phyloP scores from a whole-genome alignment of 2,888 invertebrate species.

The Crematogaster levior region DNA sequence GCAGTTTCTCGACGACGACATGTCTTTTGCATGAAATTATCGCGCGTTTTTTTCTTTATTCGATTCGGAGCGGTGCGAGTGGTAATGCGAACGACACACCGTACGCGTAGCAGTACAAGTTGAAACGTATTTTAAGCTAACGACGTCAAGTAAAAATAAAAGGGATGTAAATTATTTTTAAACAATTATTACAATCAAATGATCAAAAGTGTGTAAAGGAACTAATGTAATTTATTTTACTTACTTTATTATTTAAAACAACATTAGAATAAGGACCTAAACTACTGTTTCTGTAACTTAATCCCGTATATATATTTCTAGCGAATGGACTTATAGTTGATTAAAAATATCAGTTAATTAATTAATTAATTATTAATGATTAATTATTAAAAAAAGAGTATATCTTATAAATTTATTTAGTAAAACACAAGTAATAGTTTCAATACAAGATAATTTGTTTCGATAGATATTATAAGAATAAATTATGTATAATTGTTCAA shows the following conservation, averaged over 20 bases:
- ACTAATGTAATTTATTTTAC: neutral
- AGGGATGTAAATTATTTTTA: neutral
- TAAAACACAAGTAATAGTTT: neutral
- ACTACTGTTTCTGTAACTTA: neutral
- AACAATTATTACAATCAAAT: neutral
- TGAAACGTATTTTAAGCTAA: neutral
- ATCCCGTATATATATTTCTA: neutral
- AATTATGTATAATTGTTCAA: neutral
- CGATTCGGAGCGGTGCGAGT: neutral
- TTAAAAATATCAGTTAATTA: neutral
- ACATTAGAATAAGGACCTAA: neutral
- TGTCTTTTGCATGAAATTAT: conserved; percentile 9
- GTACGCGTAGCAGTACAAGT: neutral
- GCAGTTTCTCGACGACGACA: conserved; percentile 3
- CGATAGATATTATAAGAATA: neutral
- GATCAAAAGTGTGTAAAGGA: neutral
- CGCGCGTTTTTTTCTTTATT: neutral
- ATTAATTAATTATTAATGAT: too few species aligned
- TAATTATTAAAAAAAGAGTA: neutral
- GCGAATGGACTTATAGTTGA: neutral
- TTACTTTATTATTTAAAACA: neutral
- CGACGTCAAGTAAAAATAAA: neutral
- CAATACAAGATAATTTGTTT: neutral
- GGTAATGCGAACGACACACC: neutral
- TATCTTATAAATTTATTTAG: neutral